phyloP scores from a whole-genome alignment of 2,113 vertebrate genomes.

The Eleginops maclovinus region DNA sequence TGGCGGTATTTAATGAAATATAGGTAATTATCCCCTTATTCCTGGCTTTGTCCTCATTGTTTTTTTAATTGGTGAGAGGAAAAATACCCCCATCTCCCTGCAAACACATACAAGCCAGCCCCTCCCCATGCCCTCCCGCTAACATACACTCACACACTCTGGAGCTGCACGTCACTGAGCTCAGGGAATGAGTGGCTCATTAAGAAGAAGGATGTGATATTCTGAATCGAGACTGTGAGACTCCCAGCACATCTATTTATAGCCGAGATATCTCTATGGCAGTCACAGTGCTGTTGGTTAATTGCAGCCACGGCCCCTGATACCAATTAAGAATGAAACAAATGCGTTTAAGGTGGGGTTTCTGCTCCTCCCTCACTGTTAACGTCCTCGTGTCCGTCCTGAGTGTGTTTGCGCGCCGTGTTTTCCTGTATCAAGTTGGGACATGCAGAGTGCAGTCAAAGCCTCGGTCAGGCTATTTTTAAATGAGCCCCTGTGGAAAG shows the following conservation, averaged over 20 bases:
- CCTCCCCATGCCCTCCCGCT: constrained; percentile 66
- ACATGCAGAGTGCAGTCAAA: constrained; percentile 76
- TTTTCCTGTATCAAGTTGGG: constrained; percentile 76
- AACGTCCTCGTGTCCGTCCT: constrained; percentile 68
- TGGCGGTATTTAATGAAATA: constrained; percentile 17
- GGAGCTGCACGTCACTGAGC: constrained; percentile 82
- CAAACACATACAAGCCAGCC: constrained; percentile 64
- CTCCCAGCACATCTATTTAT: constrained; percentile 87
- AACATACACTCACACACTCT: constrained; percentile 71
- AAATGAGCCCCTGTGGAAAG: constrained; percentile 78
- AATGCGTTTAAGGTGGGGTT: constrained; percentile 83
- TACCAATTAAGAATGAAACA: constrained; percentile 88
- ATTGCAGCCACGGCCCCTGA: constrained; percentile 85
- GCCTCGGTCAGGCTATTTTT: constrained; percentile 81
- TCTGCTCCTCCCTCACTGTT: constrained; percentile 69
- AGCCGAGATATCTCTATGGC: constrained; percentile 85
- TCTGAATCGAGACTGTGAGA: constrained; percentile 88
- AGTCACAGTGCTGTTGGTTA: constrained; percentile 81
- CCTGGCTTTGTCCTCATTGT: constrained; percentile 62
- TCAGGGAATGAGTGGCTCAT: constrained; percentile 84
- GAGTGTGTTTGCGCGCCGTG: constrained; percentile 57
- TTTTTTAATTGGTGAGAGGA: constrained; percentile 69
- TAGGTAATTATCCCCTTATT: constrained; percentile 44
- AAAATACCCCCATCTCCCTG: constrained; percentile 70
- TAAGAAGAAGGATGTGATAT: constrained; percentile 88